These are phyloP conservation scores for Scomberomorus guttatus DNA, from an alignment of 2,797 vertebrate genomes.

Conservation along the genomic window DNA sequence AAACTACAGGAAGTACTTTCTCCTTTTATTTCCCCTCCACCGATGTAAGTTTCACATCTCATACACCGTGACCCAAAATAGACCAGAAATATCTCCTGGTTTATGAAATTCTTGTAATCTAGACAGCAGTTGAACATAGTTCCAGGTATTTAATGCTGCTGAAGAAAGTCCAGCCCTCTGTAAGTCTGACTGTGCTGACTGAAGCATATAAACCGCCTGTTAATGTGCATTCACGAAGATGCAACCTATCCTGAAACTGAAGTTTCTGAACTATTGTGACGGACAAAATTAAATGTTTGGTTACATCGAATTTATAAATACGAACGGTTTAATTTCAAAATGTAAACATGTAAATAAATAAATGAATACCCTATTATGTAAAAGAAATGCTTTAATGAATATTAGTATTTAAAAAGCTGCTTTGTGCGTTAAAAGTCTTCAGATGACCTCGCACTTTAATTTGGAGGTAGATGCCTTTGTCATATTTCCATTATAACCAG, in stretches of 20 bases:
- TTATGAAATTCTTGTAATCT: constrained; percentile 42
- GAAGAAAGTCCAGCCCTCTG: constrained; percentile 2
- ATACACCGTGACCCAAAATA: constrained; percentile 24
- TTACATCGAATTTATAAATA: background rate
- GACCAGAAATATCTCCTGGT: background rate
- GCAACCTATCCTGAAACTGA: background rate
- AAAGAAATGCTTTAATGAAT: background rate
- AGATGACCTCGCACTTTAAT: background rate
- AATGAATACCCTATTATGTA: background rate
- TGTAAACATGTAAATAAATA: background rate
- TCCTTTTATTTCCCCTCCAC: background rate
- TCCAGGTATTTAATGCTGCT: constrained; percentile 14
- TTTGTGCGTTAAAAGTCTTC: background rate
- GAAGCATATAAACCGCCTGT: background rate
- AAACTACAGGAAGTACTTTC: constrained; percentile 4
- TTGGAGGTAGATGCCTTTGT: background rate
- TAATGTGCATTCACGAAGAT: background rate
- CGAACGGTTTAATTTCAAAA: background rate
- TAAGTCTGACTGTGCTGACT: background rate
- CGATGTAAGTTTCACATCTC: constrained; percentile 16
- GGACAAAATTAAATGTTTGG: background rate
- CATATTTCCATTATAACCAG: constrained; percentile 1
- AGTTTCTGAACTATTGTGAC: too few species aligned
- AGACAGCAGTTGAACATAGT: background rate
- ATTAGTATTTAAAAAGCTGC: background rate